Evolutionary conservation across 2,888 invertebrate species (phyloP).

Genomic region (Odontocolon sp.): DNA sequence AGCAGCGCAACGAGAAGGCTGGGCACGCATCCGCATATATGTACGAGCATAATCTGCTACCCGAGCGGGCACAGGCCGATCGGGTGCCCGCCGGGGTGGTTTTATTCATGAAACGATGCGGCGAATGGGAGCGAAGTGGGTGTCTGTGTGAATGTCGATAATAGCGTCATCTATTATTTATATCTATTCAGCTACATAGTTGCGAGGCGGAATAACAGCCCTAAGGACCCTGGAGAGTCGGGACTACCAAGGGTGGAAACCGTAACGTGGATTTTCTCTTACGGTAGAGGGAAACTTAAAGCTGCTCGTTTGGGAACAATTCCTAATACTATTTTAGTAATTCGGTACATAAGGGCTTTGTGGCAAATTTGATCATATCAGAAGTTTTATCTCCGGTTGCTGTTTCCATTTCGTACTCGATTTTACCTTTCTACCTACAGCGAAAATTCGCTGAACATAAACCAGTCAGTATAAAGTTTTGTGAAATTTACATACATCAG

Average conservation of each 20-base stretch:
- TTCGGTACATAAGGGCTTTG: slow-evolving; percentile 1
- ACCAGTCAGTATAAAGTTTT: too few species aligned
- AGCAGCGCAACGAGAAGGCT: slow-evolving; percentile 38
- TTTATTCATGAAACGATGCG: slow-evolving; percentile 63
- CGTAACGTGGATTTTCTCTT: not conserved
- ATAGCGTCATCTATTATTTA: slow-evolving; percentile 63
- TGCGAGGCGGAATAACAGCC: not conserved
- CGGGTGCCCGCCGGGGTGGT: slow-evolving; percentile 41
- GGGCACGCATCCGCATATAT: slow-evolving; percentile 24
- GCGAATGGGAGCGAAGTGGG: slow-evolving; percentile 1
- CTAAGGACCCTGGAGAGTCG: slow-evolving; percentile 11
- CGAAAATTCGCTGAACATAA: too few species aligned
- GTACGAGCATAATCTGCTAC: slow-evolving; percentile 48
- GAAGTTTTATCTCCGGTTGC: too few species aligned
- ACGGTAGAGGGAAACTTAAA: not conserved
- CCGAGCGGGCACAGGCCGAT: slow-evolving; percentile 21
- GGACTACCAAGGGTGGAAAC: not conserved
- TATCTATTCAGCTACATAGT: slow-evolving; percentile 43
- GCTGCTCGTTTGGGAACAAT: not conserved
- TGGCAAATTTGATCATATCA: not conserved
- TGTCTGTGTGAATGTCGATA: slow-evolving; percentile 33
- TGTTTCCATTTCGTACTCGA: too few species aligned
- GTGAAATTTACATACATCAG: too few species aligned
- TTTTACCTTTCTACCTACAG: too few species aligned
- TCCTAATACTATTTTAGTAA: slow-evolving; percentile 3